Base-by-base conservation (phyloP, 2,888 invertebrate species). In the Antheraea assamensis region DNA sequence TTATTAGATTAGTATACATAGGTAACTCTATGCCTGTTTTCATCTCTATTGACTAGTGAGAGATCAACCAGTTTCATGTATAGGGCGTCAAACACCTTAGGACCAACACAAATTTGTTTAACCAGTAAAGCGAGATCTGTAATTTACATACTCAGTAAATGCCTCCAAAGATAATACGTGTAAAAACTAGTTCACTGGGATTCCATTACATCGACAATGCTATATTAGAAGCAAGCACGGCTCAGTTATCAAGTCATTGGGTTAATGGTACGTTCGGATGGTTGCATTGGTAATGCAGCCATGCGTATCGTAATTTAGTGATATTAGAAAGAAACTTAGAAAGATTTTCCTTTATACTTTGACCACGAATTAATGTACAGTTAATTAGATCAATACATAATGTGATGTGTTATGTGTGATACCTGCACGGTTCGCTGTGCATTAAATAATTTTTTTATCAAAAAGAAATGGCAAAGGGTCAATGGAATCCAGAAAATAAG, bases 181-280 rank as follows among this genome's bases (percentile, higher is more conserved):
- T 55, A 70, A 70, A 70, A 70, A 73, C 76, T 77, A 77, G 76
- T 72, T 24, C 77, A 71, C 79, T 78, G 73, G 78, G 74, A 80
- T 84, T 76, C 78, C 75, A 84, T 87, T 85, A 85, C 83, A 78
- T 74, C 83, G 81, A 78, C 78, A 81, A 80, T 79, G 78, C 82
- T 82, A 77, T 85, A 83, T 83, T 81, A 83, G 80, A 82, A 83
- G 82, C 82, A 82, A 83, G 86, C 61, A 87, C 87, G 89, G 87
- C 85, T 86, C 86, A 90, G 86, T 90, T 90, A 88, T 83, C 92
- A 89, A 91, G 92, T 90, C 92, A 93, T 88, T 93, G 88, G 93
- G 92, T 93, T 89, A 92, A 88, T 91, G 82, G 91, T 84, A 90
- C 91, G 87, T 80, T 84, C 88, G 88, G 89, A 88, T 87, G 83